Evolutionary conservation across 2,113 vertebrate species (phyloP).

Genomic region (Malurus elegans): DNA sequence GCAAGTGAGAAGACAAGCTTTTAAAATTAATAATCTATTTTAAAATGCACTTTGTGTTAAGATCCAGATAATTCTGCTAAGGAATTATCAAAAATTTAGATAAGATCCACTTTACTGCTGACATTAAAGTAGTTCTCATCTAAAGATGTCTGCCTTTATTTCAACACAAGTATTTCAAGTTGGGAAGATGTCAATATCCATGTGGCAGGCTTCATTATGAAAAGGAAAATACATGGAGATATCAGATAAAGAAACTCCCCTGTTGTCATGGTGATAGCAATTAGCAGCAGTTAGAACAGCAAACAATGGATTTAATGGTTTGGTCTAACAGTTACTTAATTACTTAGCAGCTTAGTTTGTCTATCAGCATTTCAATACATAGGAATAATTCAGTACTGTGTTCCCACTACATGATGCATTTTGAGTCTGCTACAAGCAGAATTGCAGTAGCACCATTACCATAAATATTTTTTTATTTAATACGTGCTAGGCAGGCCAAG

Average conservation of each 20-base stretch:
- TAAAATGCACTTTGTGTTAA: not conserved
- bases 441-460: constrained; percentile 30
- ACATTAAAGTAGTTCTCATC: not conserved
- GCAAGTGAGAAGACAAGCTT: not conserved
- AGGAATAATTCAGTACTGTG: constrained; percentile 17
- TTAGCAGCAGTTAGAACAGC: constrained; percentile 65
- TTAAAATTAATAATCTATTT: not conserved
- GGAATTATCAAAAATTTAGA: not conserved
- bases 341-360: constrained; percentile 42
- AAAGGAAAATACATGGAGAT: constrained; percentile 15
- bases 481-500: not conserved
- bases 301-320: constrained; percentile 61
- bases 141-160: not conserved
- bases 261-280: constrained; percentile 70
- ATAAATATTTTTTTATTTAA: not conserved
- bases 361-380: constrained; percentile 31
- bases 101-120: not conserved
- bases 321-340: constrained; percentile 61
- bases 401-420: not conserved
- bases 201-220: not conserved
- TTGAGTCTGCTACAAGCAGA: constrained; percentile 30
- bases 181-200: not conserved
- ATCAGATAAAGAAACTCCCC: constrained; percentile 27
- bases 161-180: not conserved
- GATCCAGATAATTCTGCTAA: not conserved